phyloP scores from a whole-genome alignment of 92 coral and sea anemone genomes.

The Epizoanthus fatuus region DNA sequence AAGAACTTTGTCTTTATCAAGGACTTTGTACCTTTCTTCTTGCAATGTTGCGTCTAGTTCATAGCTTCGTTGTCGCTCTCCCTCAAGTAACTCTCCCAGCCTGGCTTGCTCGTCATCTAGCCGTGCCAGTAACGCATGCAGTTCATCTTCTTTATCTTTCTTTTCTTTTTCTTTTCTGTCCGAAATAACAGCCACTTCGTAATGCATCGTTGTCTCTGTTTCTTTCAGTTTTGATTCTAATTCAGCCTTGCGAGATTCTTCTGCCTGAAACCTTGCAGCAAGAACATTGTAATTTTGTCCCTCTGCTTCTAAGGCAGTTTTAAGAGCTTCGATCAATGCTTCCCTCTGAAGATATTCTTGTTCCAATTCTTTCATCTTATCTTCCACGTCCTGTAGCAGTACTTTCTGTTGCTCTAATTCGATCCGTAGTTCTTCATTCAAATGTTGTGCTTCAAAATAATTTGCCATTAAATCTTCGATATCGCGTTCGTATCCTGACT shows the following conservation, averaged over 20 bases:
- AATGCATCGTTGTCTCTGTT: conserved; percentile 72
- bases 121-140: conserved; percentile 62
- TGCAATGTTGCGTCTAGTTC: conserved; percentile 57
- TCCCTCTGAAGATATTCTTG: conserved; percentile 64
- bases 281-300: conserved; percentile 80
- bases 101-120: conserved; percentile 72
- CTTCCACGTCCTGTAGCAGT: conserved; percentile 60
- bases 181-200: conserved; percentile 63
- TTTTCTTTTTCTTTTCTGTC: conserved; percentile 64
- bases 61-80: conserved; percentile 63
- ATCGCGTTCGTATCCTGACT: conserved; percentile 75
- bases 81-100: conserved; percentile 69
- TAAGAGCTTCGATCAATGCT: conserved; percentile 75
- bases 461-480: conserved; percentile 55
- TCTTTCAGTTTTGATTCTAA: conserved; percentile 68
- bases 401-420: conserved; percentile 66
- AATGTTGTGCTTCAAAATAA: conserved; percentile 60
- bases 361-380: conserved; percentile 70
- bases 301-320: conserved; percentile 85
- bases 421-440: conserved; percentile 56
- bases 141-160: conserved; percentile 75
- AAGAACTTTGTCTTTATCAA: conserved; percentile 52
- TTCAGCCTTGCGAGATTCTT: conserved; percentile 70
- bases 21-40: conserved; percentile 41
- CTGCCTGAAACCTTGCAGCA: conserved; percentile 79